Evolutionary conservation across 1,140 invertebrate genomes (phyloP).

Genomic region (Dendroctonus ponderosae): DNA sequence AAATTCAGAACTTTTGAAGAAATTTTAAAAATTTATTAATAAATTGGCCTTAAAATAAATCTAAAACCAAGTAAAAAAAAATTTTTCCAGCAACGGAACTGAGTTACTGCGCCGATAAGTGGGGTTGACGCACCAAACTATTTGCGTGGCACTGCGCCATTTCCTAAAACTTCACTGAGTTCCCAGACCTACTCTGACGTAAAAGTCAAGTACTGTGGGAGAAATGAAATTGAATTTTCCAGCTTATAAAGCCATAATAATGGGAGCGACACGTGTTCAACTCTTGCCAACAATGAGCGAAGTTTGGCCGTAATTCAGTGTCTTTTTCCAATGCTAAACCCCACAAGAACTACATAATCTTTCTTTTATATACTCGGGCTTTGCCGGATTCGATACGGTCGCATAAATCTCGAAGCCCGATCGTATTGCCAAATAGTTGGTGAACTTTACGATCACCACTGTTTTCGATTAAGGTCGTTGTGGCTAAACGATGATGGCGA

Average conservation of each 20-base stretch:
- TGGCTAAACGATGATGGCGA: background rate
- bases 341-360: conserved; percentile 9
- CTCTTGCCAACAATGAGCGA: conserved; percentile 1
- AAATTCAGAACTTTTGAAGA: no score
- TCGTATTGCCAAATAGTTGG: conserved; percentile 13
- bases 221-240: background rate
- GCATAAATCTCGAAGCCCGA: conserved; percentile 10
- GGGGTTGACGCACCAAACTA: no score
- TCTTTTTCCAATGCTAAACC: conserved; percentile 2
- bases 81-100: no score
- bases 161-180: no score
- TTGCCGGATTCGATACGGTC: conserved; percentile 10
- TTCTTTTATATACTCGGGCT: conserved; percentile 16
- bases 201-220: no score
- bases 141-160: no score
- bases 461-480: conserved; percentile 7
- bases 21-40: no score
- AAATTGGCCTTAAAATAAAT: no score
- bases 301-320: conserved; percentile 5
- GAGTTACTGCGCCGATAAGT: no score
- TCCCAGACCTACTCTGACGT: no score
- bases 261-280: background rate
- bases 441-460: conserved; percentile 1
- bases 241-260: background rate
- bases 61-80: no score